Evolutionary conservation across 2,888 invertebrate species (phyloP), one percentile per base, ranked within the genome.

Genomic region (Eupithecia dodoneata): DNA sequence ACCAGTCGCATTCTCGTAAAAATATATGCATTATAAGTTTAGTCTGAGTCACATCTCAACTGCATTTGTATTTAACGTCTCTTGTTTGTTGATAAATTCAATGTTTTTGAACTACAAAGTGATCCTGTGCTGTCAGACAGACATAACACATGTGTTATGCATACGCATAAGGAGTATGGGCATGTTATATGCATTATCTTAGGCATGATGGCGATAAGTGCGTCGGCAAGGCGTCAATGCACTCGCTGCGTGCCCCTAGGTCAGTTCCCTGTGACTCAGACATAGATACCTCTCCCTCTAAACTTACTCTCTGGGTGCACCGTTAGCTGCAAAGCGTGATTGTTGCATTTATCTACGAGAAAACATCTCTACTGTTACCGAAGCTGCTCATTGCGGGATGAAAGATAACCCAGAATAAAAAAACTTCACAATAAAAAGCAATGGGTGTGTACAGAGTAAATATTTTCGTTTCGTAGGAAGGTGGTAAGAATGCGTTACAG

Each of bases 261-360:
- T 94, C 95, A 95, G 95, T 95, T 94, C 94, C 94, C 94, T 91
- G 91, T 94, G 94, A 94, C 87, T 94, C 93, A 94, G 91, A 45
- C 44, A 30, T 30, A 30, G 69, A 30, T 47, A 63, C 59, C 59
- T 63, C 63, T 63, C 63, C 30, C 63, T 63, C 63, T 63, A 63
- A 63, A 63, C 10, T 63, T 63, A 44, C n/a, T 69, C 42, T 88
- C 92, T 86, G 87, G 87, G 89, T 93, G 92, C 94, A 94, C 94
- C 94, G 94, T 95, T 94, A 94, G 91, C 85, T 89, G 90, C 87
- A 89, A 87, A 91, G 85, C 91, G 91, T 90, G 92, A 91, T 90
- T 88, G 87, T 83, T 82, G 85, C 88, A 87, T 88, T 85, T 82
- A 91, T 85, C 84, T 83, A 81, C 59, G 44, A 79, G 77, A 79